Base-by-base conservation (phyloP, 1,140 invertebrate species). In the Drosophila sturtevanti region DNA sequence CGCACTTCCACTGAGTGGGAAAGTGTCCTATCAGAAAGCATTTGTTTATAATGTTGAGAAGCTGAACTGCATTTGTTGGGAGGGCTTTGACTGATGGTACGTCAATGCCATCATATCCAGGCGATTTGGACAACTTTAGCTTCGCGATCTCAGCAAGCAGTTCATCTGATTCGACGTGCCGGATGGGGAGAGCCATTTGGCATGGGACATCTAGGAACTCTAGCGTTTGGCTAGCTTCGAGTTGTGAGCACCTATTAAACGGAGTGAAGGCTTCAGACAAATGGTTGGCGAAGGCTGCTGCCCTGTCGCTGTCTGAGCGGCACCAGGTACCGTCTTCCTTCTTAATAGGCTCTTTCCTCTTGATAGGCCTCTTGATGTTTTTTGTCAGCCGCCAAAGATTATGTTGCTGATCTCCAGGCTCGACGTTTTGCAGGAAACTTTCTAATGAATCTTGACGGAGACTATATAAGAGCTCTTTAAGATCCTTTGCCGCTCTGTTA, bases 211-310 rank as follows among this genome's bases (percentile, higher is more conserved):
- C 41, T 18, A 44, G 41, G 9, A 44, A 44, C n/a, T 18, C 14
- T 5, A 6, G 3, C 14, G 41, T 18, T 14, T 44, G 14, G 3
- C 7, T 7, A 35, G 11, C 34, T 62, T 14, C 9, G 11, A 4
- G 38, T n/a, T 11, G 24, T 48, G 38, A 48, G 27, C 27, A 34
- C 14, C 37, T 61, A 12, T 16, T 44, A 10, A 44, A 24, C 6
- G 59, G 38, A n/a, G 59, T 44, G 1, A 48, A 44, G 7, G 0
- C 5, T 1, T 61, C 37, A 7, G 22, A 38, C 12, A 61, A 38
- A 38, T 61, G 59, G 4, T 61, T 18, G 27, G 55, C 55, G 16
- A 58, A 14, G n/a, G 27, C 55, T 10, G 31, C 9, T 4, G 55
- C 31, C 31, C 31, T 58, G 27, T n/a, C 31, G 4, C n/a, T n/a